These are phyloP conservation scores for Sesamia nonagrioides DNA, from an alignment of 1,140 invertebrate genomes.

Conservation along the genomic window DNA sequence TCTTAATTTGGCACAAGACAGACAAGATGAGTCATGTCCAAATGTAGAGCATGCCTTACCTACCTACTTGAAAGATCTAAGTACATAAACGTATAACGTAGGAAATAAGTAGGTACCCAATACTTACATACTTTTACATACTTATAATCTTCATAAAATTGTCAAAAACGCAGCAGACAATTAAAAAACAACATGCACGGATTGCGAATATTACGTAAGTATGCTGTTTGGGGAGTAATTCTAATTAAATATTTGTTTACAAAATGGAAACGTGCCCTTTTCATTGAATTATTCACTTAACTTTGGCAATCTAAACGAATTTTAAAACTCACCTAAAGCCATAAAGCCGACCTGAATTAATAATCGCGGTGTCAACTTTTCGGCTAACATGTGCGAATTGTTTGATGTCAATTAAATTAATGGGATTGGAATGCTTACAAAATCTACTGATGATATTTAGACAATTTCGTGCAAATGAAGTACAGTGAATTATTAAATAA, in stretches of 20 bases:
- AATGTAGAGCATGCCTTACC: not conserved
- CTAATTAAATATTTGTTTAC: slow-evolving; percentile 1
- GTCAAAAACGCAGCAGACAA: not conserved
- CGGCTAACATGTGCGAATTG: not conserved
- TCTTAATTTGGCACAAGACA: slow-evolving; percentile 24
- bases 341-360: not conserved
- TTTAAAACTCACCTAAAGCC: not conserved
- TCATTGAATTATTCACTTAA: not conserved
- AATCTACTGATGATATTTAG: not conserved
- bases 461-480: not conserved
- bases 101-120: not conserved
- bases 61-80: not conserved
- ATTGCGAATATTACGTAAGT: not conserved
- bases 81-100: not conserved
- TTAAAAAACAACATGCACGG: not conserved
- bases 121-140: not conserved
- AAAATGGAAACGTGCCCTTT: not conserved
- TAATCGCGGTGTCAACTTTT: not conserved
- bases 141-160: not conserved
- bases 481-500: not conserved
- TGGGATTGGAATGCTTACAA: not conserved
- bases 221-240: not conserved
- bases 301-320: not conserved
- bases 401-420: not conserved
- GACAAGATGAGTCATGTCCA: slow-evolving; percentile 3